Conservation (phyloP, 2,113 vertebrate genomes). For the Leucosticte australis region DNA sequence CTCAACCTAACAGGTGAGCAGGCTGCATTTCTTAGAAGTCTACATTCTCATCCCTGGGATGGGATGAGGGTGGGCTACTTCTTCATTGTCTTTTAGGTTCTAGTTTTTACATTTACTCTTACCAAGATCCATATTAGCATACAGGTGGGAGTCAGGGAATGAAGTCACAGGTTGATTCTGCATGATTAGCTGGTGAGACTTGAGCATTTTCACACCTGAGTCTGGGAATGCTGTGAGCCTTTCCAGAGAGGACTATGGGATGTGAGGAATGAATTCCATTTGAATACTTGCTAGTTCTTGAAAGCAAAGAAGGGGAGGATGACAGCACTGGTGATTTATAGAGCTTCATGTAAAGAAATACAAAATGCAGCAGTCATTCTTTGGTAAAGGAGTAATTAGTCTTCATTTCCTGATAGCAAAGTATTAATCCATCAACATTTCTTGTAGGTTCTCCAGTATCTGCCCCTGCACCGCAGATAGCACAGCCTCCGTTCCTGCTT, state of each 20-base stretch:
- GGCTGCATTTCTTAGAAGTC: neutral
- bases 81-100: neutral
- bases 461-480: conserved; percentile 79
- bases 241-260: neutral
- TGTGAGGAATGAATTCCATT: neutral
- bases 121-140: neutral
- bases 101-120: neutral
- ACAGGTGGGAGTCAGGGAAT: neutral
- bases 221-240: neutral
- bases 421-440: neutral
- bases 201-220: neutral
- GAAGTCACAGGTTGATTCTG: neutral
- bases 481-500: conserved; percentile 89
- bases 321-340: neutral
- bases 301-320: neutral
- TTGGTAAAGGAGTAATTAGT: neutral
- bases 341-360: neutral
- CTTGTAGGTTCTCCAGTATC: conserved; percentile 67
- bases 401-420: neutral
- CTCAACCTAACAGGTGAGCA: conserved; percentile 88
- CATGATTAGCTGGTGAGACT: neutral
- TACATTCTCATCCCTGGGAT: neutral
- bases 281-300: neutral
- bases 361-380: neutral
- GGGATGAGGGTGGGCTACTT: neutral